Conservation (phyloP, 2,888 invertebrate genomes). For the Conus canariensis region DNA sequence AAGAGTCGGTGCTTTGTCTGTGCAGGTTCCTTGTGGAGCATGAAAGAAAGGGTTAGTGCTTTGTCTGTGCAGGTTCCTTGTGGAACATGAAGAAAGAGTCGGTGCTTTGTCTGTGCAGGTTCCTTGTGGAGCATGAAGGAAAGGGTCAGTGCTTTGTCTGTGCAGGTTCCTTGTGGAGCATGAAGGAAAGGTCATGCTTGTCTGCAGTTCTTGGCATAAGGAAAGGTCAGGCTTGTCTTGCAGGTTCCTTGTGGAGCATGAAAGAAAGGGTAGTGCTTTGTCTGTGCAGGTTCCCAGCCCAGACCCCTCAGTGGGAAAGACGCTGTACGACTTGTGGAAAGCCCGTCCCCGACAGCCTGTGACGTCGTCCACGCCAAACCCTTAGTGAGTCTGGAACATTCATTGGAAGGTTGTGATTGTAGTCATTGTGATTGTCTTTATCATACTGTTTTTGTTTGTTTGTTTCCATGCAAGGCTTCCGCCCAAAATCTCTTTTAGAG, state of each 20-base stretch:
- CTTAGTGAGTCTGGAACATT: constrained; percentile 18
- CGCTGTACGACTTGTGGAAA: constrained; percentile 37
- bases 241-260: no score
- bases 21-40: neutral
- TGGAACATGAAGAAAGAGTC: no score
- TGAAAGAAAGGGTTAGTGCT: neutral
- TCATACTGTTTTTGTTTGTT: no score
- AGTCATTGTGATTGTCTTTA: no score
- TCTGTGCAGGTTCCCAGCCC: constrained; percentile 27
- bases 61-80: constrained; percentile 11
- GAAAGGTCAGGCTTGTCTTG: no score
- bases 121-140: neutral
- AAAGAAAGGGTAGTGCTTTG: neutral
- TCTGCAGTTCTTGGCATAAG: no score
- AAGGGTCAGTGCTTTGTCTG: neutral
- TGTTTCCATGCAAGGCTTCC: no score
- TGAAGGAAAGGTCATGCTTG: no score
- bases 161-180: neutral
- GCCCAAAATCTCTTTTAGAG: no score
- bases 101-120: neutral
- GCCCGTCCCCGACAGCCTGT: neutral
- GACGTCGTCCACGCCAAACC: neutral
- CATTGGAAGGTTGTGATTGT: no score
- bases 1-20: neutral
- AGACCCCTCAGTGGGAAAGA: constrained; percentile 11